Conservation (phyloP, 2,797 vertebrate species). For the Neosilurus hyrtlii region DNA sequence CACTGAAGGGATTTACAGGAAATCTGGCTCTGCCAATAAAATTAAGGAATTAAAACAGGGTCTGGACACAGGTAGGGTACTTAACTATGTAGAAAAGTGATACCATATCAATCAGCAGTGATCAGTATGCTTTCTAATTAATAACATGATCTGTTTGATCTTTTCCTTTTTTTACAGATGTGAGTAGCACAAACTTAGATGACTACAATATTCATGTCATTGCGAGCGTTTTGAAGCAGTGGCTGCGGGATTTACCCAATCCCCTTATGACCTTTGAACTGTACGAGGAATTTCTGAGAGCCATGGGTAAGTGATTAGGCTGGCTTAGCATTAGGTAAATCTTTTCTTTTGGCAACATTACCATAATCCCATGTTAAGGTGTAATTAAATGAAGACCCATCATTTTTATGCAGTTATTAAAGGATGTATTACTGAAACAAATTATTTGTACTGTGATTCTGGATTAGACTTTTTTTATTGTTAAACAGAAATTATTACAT, state of each 20-base stretch:
- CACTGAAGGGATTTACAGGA: slow-evolving; percentile 97
- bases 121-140: not conserved
- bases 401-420: no score
- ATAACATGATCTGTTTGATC: not conserved
- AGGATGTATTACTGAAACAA: not conserved
- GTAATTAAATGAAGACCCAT: no score
- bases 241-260: slow-evolving; percentile 95
- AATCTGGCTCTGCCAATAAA: slow-evolving; percentile 95
- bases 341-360: not conserved
- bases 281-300: slow-evolving; percentile 94
- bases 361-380: not conserved
- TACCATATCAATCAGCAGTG: not conserved
- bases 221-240: slow-evolving; percentile 97
- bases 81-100: not conserved
- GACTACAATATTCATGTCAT: slow-evolving; percentile 99
- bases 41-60: slow-evolving; percentile 93
- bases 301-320: slow-evolving; percentile 81
- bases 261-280: slow-evolving; percentile 98
- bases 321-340: not conserved
- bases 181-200: slow-evolving; percentile 88
- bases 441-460: not conserved
- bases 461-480: not conserved
- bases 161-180: slow-evolving; percentile 81
- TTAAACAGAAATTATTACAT: not conserved
- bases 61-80: slow-evolving; percentile 85